phyloP scores from a whole-genome alignment of 37 sponge, comb jelly and placozoan species.

The Haliclona indistincta region DNA sequence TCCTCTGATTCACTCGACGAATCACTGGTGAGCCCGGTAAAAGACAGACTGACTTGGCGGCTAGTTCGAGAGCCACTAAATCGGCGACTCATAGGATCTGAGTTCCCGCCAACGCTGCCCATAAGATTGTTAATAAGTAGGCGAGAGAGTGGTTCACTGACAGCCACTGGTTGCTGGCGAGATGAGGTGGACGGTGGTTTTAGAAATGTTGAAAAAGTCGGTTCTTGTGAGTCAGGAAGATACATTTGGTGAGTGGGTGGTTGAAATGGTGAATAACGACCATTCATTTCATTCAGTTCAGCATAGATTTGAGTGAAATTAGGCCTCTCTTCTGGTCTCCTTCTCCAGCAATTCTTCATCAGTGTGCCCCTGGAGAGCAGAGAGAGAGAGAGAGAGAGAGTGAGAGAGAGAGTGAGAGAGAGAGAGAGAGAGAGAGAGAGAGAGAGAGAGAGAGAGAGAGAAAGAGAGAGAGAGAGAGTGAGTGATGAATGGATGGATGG shows the following conservation, averaged over 20 bases:
- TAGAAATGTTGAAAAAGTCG: not conserved
- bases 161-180: not conserved
- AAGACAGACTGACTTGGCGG: not conserved
- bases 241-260: not conserved
- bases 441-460: no score
- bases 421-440: no score
- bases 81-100: not conserved
- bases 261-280: not conserved
- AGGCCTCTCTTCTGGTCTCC: conserved; percentile 31
- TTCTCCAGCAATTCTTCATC: conserved; percentile 50
- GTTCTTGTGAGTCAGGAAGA: not conserved
- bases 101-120: not conserved
- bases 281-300: conserved; percentile 2
- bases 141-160: not conserved
- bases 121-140: no score
- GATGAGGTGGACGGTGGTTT: no score
- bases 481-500: no score
- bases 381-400: no score
- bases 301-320: conserved; percentile 28
- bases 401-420: no score
- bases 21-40: not conserved
- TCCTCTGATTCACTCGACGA: not conserved
- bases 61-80: no score
- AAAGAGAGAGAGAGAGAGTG: no score
- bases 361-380: no score